Base-by-base conservation (phyloP, 37 sponge, comb jelly and placozoan species). In the Halichondria panicea region DNA sequence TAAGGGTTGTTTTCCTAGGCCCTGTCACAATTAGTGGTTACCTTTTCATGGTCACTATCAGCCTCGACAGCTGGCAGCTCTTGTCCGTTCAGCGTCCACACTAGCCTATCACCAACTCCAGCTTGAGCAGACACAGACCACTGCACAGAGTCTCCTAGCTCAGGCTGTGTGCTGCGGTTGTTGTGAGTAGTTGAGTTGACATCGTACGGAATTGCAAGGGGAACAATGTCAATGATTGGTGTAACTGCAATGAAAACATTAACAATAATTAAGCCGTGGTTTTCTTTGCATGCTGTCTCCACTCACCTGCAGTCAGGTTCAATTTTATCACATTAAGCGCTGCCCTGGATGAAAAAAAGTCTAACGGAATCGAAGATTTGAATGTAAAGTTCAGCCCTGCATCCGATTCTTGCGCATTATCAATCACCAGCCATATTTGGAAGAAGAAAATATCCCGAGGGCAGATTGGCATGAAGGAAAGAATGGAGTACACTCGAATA, bases 391-490 rank as follows among this genome's bases (percentile, higher is more conserved):
- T n/a, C n/a, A 53, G 2, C 8, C 48, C 64, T 2, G 39, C 71
- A 84, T 84, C 85, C 3, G 64, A 38, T 27, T 54, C 64, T 5
- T 56, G 76, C 1, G 62, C 85, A 64, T 84, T 70, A 0, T 84
- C 85, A 39, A 84, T 84, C 63, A 70, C 55, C 0, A 84, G 72
- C 50, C 55, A 67, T 21, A 41, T 73, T 6, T n/a, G 36, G 24
- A 61, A 43, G 7, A 30, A 30, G 2, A 63, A 4, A 2, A 18
- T 28, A 2, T 32, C 35, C 24, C 27, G 4, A 2, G 63, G 63
- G 32, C 63, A 63, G 8, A 33, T 32, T 63, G 4, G 31, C 4
- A 63, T 22, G 63, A 34, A 4, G 24, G 2, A 30, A 2, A 2
- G 4, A 3, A 30, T 63, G 4, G 27, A 35, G 7, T 63, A 63